Conservation (phyloP, 2,113 vertebrate species). For the Gnathonemus longibarbis region DNA sequence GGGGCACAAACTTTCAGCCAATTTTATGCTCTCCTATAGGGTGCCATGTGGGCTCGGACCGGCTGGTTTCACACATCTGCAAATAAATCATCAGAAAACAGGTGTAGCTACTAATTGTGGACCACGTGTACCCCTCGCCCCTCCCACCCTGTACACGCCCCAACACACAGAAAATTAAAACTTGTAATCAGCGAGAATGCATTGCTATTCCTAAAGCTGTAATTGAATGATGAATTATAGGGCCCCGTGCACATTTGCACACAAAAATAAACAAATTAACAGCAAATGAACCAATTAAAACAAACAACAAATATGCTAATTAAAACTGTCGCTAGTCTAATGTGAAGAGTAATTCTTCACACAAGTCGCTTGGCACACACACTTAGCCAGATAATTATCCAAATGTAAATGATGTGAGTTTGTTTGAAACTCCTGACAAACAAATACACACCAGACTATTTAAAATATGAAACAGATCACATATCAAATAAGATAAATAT, state of each 20-base stretch:
- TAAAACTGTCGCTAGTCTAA: background rate
- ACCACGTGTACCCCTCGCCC: background rate
- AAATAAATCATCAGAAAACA: background rate
- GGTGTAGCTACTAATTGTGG: background rate
- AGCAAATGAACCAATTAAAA: background rate
- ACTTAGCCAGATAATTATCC: background rate
- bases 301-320: background rate
- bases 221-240: background rate
- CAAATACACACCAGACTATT: background rate
- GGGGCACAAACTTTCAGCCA: background rate
- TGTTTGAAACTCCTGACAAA: background rate
- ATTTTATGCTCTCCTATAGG: background rate
- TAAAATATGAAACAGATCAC: background rate
- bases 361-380: background rate
- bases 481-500: constrained; percentile 11
- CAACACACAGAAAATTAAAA: background rate
- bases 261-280: background rate
- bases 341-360: constrained; percentile 8
- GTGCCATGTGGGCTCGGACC: background rate
- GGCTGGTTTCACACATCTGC: background rate
- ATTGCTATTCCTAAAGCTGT: background rate
- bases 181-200: background rate
- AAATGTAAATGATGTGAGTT: background rate
- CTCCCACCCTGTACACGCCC: background rate
- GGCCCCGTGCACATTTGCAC: background rate